Evolutionary conservation across 1,140 invertebrate genomes (phyloP).

Genomic region (Bombus confusus): DNA sequence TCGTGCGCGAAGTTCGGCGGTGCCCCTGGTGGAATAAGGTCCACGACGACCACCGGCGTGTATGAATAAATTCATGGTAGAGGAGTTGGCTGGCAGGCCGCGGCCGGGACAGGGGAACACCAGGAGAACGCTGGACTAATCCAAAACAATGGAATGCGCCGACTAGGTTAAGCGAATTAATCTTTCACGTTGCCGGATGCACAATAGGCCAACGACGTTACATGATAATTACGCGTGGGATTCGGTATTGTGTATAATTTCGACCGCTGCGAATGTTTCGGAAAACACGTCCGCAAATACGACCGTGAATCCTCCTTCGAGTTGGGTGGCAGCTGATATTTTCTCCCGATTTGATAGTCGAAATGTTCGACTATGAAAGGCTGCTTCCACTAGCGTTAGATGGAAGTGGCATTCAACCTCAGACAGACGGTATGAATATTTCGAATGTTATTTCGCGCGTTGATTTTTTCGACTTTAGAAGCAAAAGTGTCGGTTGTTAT

Average conservation of each 20-base stretch:
- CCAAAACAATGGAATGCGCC: slow-evolving; percentile 71
- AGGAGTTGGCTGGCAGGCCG: slow-evolving; percentile 44
- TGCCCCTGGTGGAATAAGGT: slow-evolving; percentile 60
- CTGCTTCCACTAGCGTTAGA: not conserved
- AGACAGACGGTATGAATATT: not conserved
- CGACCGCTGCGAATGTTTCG: slow-evolving; percentile 47
- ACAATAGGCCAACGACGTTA: slow-evolving; percentile 71
- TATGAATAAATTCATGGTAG: slow-evolving; percentile 69
- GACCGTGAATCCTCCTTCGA: not conserved
- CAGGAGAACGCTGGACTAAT: slow-evolving; percentile 62
- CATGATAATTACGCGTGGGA: slow-evolving; percentile 71
- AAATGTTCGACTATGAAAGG: not conserved
- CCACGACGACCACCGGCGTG: slow-evolving; percentile 50
- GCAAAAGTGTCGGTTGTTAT: not conserved
- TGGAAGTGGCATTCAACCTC: not conserved
- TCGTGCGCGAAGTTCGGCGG: slow-evolving; percentile 22
- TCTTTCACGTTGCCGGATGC: slow-evolving; percentile 68
- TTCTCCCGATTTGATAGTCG: not conserved
- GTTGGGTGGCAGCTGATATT: not conserved
- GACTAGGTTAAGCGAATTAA: slow-evolving; percentile 70
- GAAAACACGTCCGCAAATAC: not conserved
- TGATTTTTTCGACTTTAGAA: not conserved
- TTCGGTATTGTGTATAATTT: slow-evolving; percentile 68
- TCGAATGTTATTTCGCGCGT: not conserved
- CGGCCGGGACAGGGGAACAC: not conserved